phyloP scores from a whole-genome alignment of 2,113 vertebrate genomes.

The Uropsilus gracilis region DNA sequence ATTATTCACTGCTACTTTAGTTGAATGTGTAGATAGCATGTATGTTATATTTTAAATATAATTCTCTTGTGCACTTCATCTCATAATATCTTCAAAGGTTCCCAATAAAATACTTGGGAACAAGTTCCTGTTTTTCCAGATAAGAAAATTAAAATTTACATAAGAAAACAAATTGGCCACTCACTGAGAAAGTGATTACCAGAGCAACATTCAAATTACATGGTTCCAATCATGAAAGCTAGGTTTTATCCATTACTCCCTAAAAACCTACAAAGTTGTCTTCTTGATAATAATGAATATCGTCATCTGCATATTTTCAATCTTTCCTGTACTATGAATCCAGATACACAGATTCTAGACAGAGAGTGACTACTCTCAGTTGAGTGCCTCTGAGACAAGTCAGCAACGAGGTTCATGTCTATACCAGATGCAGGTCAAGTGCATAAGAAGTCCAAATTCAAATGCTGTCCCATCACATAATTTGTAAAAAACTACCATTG shows the following conservation, averaged over 20 bases:
- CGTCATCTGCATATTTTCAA: background rate
- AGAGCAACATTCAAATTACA: background rate
- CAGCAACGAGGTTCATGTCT: background rate
- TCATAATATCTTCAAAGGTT: background rate
- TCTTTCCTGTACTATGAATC: background rate
- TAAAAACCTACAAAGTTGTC: background rate
- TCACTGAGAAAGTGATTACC: background rate
- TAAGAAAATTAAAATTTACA: conserved; percentile 15
- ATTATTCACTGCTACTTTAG: background rate
- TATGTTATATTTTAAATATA: too few species aligned
- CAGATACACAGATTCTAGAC: background rate
- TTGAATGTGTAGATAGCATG: background rate
- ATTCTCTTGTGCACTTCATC: too few species aligned
- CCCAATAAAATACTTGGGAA: background rate
- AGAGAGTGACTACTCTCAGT: background rate
- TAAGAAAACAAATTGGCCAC: background rate
- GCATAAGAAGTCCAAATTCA: background rate
- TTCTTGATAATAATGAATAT: too few species aligned
- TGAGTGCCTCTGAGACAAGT: background rate
- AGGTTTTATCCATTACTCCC: background rate
- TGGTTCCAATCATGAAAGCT: background rate
- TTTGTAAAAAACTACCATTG: background rate
- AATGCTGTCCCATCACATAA: background rate
- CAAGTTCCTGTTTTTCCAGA: background rate
- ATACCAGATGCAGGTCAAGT: background rate